Percentiles rank a stretch among this genome's conserved stretches.
Evolutionary conservation across 92 coral and sea anemone species (phyloP).

Genomic region (Porites lobata): DNA sequence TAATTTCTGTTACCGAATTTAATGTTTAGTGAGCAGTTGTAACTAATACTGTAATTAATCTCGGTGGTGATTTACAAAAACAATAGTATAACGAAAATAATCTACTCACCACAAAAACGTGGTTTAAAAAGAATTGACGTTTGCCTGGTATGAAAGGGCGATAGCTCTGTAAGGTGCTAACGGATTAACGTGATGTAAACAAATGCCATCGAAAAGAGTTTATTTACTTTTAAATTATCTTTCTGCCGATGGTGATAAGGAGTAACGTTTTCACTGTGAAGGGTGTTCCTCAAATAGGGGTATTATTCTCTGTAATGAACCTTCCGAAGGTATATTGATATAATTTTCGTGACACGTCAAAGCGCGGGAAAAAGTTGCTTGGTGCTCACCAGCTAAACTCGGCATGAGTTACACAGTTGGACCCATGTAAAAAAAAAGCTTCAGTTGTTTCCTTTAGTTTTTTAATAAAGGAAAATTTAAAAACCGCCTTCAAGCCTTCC

Average conservation of each 20-base stretch:
- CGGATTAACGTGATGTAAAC: neutral
- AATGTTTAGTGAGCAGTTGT: neutral
- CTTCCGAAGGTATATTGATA: neutral
- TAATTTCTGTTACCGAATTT: no score
- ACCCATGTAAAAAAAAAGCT: neutral
- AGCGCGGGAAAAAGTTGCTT: neutral
- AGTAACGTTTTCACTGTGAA: no score
- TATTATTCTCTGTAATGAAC: neutral
- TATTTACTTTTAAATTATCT: neutral
- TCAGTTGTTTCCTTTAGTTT: neutral
- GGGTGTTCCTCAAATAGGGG: neutral
- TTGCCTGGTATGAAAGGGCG: neutral
- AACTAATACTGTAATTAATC: conserved; percentile 31
- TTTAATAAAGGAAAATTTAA: neutral
- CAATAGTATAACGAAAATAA: conserved; percentile 27
- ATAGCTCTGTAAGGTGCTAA: neutral
- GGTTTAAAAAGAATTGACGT: neutral
- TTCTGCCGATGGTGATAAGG: no score
- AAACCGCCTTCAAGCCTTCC: neutral
- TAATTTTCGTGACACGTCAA: neutral
- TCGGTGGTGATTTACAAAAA: conserved; percentile 2
- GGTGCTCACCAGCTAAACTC: neutral
- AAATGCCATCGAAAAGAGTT: neutral
- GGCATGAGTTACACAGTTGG: neutral
- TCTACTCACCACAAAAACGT: conserved; percentile 12